Base-by-base conservation (phyloP, 2,888 invertebrate species). In the Ischnus inquisitorius region DNA sequence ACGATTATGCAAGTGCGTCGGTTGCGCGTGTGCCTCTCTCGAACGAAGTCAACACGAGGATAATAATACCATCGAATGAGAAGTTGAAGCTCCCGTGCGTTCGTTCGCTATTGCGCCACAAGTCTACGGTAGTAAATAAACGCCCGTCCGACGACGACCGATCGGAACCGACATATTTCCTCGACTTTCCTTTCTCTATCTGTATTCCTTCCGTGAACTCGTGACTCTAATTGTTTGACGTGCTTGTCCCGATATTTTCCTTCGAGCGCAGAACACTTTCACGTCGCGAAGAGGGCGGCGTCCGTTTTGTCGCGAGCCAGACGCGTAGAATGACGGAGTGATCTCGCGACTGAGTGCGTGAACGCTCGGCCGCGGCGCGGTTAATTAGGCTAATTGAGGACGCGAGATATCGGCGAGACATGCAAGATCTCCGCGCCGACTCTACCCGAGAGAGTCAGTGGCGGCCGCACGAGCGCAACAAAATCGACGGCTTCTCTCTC, bases 341-440 rank as follows among this genome's bases (percentile, higher is more conserved):
- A 14, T 51, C 39, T 71, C 76, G 79, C 82, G 83, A 85, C 34
- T 84, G 82, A 86, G 87, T 84, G 83, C 85, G 88, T 79, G 79
- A 84, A 85, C 65, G 67, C 62, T 43, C 28, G 48, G 19, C 19
- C 39, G 64, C 48, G 51, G 69, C 60, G 48, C 51, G 64, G 83
- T 86, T 88, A 89, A 89, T 89, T 88, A 89, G 89, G 88, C 88
- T 89, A 89, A 89, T 89, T 87, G 88, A 87, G 84, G 67, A 79
- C 83, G 84, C 76, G 84, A 87, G 87, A 80, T 82, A 79, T 74
- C 64, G 78, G 39, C 14, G 48, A 65, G 48, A 65, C 69, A 71
- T 69, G 71, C 69, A 60, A 62, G 51, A 79, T 51, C 25, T 8
- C 34, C 64, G 54, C 54, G 19, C 43, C 25, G 41, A n/a, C 5